Base-by-base conservation (phyloP, 2,113 vertebrate genomes). In the Xiphias gladius region DNA sequence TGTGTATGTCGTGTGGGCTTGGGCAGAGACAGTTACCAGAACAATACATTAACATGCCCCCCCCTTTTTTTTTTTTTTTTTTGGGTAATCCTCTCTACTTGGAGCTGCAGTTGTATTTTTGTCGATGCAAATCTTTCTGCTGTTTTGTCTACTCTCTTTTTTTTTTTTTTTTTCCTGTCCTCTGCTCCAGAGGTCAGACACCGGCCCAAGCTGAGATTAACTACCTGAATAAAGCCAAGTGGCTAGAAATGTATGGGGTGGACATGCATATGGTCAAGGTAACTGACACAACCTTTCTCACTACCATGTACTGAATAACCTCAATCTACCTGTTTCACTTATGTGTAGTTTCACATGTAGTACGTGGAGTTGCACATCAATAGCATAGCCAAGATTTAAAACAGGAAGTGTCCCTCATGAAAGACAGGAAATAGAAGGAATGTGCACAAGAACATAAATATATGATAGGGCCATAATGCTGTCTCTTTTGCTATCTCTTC, bases 201-300 rank as follows among this genome's bases (percentile, higher is more conserved):
- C 98, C 98, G 62, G 96, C 97, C 7, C 98, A 99, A 82, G 98
- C 98, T 76, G 98, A 99, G 95, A 99, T 97, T 22, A 99, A 99
- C 94, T 99, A 98, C 91, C 94, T 99, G 89, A 99, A 99, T 90
- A 99, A 99, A 95, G 98, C 98, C 83, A 99, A 99, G 93, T 99
- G 98, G 98, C 92, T 99, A 80, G 98, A 99, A 95, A 99, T 99
- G 98, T 99, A 99, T 86, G 98, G 98, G 0, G 98, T 99, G 86
- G 98, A 99, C 95, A 99, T 99, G 98, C 98, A 99, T 85, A 97
- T 97, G 93, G 98, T 99, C 69, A 97, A 99, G 97, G 98, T 98
- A 94, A 91, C 90, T 61, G 52, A 50, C 19, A 5, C 12, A 0
- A 0, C 24, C 20, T 32, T 39, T 59, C 28, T 46, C 12, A 48